phyloP scores from a whole-genome alignment of 2,797 vertebrate genomes.

The Phrynocephalus forsythii region DNA sequence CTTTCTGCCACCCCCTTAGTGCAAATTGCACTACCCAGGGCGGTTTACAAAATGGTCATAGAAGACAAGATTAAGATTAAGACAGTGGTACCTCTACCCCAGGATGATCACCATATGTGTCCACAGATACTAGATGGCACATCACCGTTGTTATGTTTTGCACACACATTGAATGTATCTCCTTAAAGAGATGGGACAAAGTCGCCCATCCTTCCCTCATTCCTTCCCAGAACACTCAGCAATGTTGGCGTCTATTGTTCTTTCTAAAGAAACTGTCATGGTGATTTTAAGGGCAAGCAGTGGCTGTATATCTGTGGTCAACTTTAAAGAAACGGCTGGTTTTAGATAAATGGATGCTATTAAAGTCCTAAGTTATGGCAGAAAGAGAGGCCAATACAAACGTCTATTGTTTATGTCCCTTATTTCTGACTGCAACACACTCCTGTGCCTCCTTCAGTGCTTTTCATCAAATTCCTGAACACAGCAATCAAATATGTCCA shows the following conservation, averaged over 20 bases:
- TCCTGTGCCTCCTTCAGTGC: constrained; percentile 7
- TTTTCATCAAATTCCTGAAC: background rate
- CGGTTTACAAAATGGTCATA: too few species aligned
- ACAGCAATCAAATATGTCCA: background rate
- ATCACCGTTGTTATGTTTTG: too few species aligned
- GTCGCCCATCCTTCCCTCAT: background rate
- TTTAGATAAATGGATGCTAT: constrained; percentile 8
- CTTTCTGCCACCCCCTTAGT: too few species aligned
- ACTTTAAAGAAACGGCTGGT: background rate
- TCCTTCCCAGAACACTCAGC: background rate
- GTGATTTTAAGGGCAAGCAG: background rate
- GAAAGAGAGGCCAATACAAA: constrained; percentile 5
- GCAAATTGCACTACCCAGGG: too few species aligned
- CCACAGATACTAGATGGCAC: too few species aligned
- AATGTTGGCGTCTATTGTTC: background rate
- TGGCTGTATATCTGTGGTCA: constrained; percentile 23
- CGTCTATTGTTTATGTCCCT: background rate
- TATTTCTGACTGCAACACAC: background rate
- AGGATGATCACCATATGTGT: too few species aligned
- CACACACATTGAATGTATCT: background rate
- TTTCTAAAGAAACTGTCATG: constrained; percentile 16
- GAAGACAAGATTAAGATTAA: too few species aligned
- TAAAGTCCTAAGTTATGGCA: constrained; percentile 40
- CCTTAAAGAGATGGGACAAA: background rate
- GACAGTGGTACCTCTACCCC: too few species aligned